A percentile compares a stretch with the other conserved stretches of the same genome.
phyloP scores from a whole-genome alignment of 2,113 vertebrate genomes.

The Limanda limanda region DNA sequence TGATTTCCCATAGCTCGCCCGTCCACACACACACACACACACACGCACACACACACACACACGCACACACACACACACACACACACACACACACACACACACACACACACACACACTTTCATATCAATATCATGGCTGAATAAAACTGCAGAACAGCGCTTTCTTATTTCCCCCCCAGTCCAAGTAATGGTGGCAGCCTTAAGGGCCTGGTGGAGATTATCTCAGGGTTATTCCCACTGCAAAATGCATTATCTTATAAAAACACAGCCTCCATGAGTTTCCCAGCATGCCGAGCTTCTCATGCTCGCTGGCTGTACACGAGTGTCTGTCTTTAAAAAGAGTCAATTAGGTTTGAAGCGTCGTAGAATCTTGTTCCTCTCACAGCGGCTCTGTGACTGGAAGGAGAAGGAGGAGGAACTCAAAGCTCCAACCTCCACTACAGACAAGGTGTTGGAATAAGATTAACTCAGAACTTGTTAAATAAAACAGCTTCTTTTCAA shows the following conservation, averaged over 20 bases:
- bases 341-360: constrained; percentile 68
- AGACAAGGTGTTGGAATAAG: background rate
- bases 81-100: no score
- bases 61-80: background rate
- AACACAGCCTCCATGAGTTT: constrained; percentile 4
- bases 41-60: no score
- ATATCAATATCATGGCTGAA: constrained; percentile 4
- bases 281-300: background rate
- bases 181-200: constrained; percentile 56
- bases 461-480: constrained; percentile 39
- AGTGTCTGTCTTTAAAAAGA: constrained; percentile 36
- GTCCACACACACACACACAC: background rate
- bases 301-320: background rate
- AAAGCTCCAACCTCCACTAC: constrained; percentile 31
- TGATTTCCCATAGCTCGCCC: no score
- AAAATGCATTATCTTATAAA: background rate
- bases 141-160: constrained; percentile 45
- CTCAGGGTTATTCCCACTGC: constrained; percentile 39
- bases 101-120: constrained; percentile 8
- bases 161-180: constrained; percentile 10
- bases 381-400: constrained; percentile 8
- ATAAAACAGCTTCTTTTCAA: background rate
- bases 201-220: constrained; percentile 44
- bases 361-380: constrained; percentile 16
- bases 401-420: constrained; percentile 17